phyloP scores from a whole-genome alignment of 2,113 vertebrate species.

The Ctenomys sociabilis region DNA sequence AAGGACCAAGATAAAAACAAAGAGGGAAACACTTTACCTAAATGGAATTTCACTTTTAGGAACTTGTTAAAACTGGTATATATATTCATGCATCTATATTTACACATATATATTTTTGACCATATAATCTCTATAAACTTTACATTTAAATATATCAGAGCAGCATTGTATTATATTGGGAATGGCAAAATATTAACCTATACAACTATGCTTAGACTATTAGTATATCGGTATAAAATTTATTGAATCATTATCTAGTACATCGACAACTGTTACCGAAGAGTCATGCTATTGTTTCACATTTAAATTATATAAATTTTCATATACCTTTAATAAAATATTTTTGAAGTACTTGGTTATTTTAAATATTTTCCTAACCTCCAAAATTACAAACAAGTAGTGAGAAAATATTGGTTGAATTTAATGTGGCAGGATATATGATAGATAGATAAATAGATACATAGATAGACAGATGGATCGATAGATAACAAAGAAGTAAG shows the following conservation, averaged over 20 bases:
- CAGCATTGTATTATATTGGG: not conserved
- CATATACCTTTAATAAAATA: not conserved
- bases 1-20: constrained; percentile 14
- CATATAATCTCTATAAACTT: constrained; percentile 40
- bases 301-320: not conserved
- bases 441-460: not conserved
- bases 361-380: constrained; percentile 34
- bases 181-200: constrained; percentile 50
- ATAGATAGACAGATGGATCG: not conserved
- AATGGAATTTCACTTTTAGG: constrained; percentile 57
- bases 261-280: not conserved
- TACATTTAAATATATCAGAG: constrained; percentile 45
- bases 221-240: not conserved
- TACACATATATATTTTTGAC: not conserved
- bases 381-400: not conserved
- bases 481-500: not conserved
- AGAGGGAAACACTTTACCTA: not conserved
- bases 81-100: not conserved
- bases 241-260: constrained; percentile 30
- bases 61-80: constrained; percentile 24
- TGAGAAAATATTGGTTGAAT: not conserved
- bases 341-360: not conserved
- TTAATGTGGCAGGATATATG: not conserved
- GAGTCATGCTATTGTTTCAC: not conserved
- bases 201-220: not conserved